A percentile compares a stretch with the other conserved stretches of the same genome.
These are phyloP conservation scores for Drosophila orena DNA, from an alignment of 1,140 invertebrate species.

Conservation along the genomic window DNA sequence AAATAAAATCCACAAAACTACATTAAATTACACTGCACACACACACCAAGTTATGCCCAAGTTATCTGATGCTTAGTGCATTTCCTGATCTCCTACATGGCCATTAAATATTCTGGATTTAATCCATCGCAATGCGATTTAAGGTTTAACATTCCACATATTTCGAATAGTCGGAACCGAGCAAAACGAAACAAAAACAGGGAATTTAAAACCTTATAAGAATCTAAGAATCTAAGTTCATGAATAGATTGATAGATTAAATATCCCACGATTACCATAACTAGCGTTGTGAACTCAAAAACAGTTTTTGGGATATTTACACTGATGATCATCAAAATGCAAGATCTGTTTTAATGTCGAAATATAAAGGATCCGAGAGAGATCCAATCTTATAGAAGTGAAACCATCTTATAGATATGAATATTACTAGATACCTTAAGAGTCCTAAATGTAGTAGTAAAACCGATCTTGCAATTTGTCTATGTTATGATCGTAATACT, in stretches of 20 bases:
- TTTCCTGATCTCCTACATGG: constrained; percentile 24
- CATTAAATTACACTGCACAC: constrained; percentile 14
- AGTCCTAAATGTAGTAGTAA: not conserved
- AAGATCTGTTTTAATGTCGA: not conserved
- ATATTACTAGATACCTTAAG: not conserved
- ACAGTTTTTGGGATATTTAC: not conserved
- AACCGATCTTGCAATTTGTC: not conserved
- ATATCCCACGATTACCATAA: too few species aligned
- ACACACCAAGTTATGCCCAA: not conserved
- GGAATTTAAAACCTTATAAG: not conserved
- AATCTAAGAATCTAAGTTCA: too few species aligned
- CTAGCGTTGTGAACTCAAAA: too few species aligned
- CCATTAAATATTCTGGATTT: constrained; percentile 1
- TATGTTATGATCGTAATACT: not conserved
- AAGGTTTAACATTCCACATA: constrained; percentile 23
- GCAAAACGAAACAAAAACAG: constrained; percentile 18
- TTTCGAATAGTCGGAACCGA: constrained; percentile 30
- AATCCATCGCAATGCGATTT: not conserved
- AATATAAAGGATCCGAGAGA: not conserved
- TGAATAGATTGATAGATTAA: too few species aligned
- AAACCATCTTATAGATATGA: not conserved
- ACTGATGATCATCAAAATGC: not conserved
- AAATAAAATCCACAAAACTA: constrained; percentile 18
- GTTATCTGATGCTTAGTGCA: constrained; percentile 12
- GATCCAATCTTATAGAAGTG: too few species aligned